Percentiles rank a stretch among this genome's conserved stretches.
These are phyloP conservation scores for Heliocidaris erythrogramma DNA, from an alignment of 35 echinoderm and acorn worm genomes.

Conservation along the genomic window DNA sequence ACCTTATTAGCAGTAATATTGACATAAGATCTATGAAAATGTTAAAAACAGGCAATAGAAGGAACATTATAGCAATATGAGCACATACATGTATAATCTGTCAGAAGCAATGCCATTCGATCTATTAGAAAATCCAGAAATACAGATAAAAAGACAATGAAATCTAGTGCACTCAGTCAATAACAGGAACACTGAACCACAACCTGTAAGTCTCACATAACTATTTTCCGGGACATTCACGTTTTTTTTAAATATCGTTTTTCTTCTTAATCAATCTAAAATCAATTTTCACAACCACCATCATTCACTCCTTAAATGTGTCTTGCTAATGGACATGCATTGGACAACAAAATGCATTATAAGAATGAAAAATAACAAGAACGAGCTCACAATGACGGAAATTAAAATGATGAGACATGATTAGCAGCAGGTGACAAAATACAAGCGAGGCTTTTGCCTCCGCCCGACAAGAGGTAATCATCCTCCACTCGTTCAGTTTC, in stretches of 20 bases:
- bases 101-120: no score
- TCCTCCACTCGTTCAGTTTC: not conserved
- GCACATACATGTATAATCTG: no score
- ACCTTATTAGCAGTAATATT: no score
- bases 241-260: not conserved
- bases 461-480: not conserved
- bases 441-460: constrained; percentile 5
- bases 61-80: no score
- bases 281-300: not conserved
- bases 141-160: no score
- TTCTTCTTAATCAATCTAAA: not conserved
- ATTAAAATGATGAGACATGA: constrained; percentile 38
- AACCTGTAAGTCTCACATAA: no score
- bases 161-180: no score
- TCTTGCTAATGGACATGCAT: not conserved
- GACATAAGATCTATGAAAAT: no score
- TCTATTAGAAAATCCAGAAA: no score
- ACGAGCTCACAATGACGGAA: not conserved
- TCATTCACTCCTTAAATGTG: not conserved
- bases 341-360: not conserved
- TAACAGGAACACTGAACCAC: no score
- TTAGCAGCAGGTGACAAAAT: constrained; percentile 41
- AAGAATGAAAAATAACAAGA: not conserved
- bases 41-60: no score
- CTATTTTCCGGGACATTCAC: not conserved